These are phyloP conservation scores for Prosopocoilus inquinatus DNA, from an alignment of 2,888 invertebrate genomes.

Conservation along the genomic window DNA sequence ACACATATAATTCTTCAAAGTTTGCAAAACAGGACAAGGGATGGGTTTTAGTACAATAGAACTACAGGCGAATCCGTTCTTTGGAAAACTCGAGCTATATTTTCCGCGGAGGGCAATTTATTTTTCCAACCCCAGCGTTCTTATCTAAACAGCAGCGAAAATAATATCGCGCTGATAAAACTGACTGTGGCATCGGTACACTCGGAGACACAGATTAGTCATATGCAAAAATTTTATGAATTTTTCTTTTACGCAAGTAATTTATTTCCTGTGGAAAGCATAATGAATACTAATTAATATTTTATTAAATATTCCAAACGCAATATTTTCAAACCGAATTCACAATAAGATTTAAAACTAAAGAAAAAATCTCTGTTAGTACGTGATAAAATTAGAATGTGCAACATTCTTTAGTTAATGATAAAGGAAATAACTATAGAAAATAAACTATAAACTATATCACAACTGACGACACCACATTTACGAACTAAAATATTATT, in stretches of 20 bases:
- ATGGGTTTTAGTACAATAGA: conserved; percentile 39
- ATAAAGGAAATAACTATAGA: too few relatives aligned
- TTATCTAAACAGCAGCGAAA: conserved; percentile 55
- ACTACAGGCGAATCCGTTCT: conserved; percentile 46
- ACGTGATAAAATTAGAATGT: too few relatives aligned
- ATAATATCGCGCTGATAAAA: conserved; percentile 53
- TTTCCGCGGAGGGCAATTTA: conserved; percentile 54
- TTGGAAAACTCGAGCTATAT: conserved; percentile 52
- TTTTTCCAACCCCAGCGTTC: conserved; percentile 52
- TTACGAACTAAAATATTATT: too few relatives aligned
- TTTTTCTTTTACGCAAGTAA: not conserved
- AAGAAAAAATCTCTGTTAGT: too few relatives aligned
- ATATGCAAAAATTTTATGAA: conserved; percentile 1
- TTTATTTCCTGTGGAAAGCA: too few relatives aligned
- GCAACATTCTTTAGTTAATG: too few relatives aligned
- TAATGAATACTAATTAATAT: too few relatives aligned
- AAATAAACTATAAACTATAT: too few relatives aligned
- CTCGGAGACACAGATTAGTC: conserved; percentile 30
- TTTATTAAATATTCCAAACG: too few relatives aligned
- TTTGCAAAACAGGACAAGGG: conserved; percentile 9
- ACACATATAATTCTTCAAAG: conserved; percentile 5
- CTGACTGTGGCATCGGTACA: conserved; percentile 42
- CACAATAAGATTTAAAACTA: too few relatives aligned
- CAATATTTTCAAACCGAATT: too few relatives aligned
- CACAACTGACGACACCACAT: too few relatives aligned